Evolutionary conservation across 2,888 invertebrate genomes (phyloP), one percentile per base, ranked within the genome.

Genomic region (Tetragnatha montana): DNA sequence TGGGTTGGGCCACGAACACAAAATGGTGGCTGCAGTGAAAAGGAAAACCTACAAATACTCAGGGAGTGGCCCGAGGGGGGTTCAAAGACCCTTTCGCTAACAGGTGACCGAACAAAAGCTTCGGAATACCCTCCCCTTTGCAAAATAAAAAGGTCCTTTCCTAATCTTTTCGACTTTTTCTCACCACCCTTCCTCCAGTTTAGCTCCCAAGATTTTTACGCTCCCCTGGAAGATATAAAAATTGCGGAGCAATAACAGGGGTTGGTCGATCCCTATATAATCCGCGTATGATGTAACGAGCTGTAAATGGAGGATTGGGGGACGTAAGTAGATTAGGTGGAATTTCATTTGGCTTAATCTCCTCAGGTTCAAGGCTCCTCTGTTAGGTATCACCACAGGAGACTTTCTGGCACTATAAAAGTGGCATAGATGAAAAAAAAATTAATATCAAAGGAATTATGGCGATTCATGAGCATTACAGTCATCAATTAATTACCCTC

Each of bases 31-130:
- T 73, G 22, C 82, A 82, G 71, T 70, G 49, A 69, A 49, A 78
- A 85, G 60, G 74, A 51, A 71, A 21, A 76, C 85, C 85, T 79
- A 85, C 79, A 71, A 79, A 79, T 78, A 70, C 51, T n/a, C 87
- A 51, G 81, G 87, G 87, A 81, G 87, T 87, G 87, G 87, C 81
- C 69, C 50, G 75, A 81, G 88, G 88, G 88, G 88, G 88, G 88
- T 89, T 89, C 88, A 89, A 89, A 89, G 88, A 89, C 88, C 88
- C 88, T 89, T 89, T 84, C 84, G 70, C 81, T 89, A 89, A 89
- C 88, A 89, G 88, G 88, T 89, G 88, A 89, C 80, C 84, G 84
- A 81, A 89, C 88, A 89, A 89, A 74, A 81, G 19, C 69, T n/a
- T 35, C 6, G 75, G 69, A 68, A 51, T 73, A 68, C 84, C 60